Conservation (phyloP, 2,888 invertebrate genomes). For the Ophion costatus region DNA sequence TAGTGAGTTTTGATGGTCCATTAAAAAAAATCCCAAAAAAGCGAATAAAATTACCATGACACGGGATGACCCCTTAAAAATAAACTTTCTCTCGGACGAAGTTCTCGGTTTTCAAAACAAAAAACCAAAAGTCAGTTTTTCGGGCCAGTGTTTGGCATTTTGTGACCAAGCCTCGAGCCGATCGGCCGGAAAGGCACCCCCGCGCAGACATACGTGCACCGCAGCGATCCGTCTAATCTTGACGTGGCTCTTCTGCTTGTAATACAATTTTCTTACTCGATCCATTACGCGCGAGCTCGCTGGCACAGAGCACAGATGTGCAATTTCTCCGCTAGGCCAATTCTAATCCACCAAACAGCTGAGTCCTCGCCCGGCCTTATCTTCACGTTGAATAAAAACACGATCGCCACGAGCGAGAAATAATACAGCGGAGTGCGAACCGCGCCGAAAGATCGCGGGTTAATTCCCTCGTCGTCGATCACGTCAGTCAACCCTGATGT, state of each 20-base stretch:
- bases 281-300: constrained; percentile 56
- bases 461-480: constrained; percentile 61
- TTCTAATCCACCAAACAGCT: constrained; percentile 55
- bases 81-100: too few species aligned
- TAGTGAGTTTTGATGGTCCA: too few species aligned
- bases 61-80: too few species aligned
- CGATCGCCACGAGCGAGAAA: constrained; percentile 40
- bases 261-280: constrained; percentile 58
- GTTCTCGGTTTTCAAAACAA: background rate
- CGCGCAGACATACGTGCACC: constrained; percentile 4
- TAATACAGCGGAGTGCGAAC: constrained; percentile 57
- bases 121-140: background rate
- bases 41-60: too few species aligned
- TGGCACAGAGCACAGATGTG: constrained; percentile 57
- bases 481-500: constrained; percentile 14
- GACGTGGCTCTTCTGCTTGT: constrained; percentile 49
- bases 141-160: background rate
- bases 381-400: constrained; percentile 20
- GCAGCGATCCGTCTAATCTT: constrained; percentile 52
- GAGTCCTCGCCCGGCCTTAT: constrained; percentile 33
- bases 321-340: constrained; percentile 50
- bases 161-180: background rate
- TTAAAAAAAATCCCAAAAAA: too few species aligned
- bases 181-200: background rate
- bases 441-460: constrained; percentile 60